Evolutionary conservation across 2,113 vertebrate species (phyloP), one percentile per base, ranked within the genome.

Genomic region (Hemibagrus wyckioides): DNA sequence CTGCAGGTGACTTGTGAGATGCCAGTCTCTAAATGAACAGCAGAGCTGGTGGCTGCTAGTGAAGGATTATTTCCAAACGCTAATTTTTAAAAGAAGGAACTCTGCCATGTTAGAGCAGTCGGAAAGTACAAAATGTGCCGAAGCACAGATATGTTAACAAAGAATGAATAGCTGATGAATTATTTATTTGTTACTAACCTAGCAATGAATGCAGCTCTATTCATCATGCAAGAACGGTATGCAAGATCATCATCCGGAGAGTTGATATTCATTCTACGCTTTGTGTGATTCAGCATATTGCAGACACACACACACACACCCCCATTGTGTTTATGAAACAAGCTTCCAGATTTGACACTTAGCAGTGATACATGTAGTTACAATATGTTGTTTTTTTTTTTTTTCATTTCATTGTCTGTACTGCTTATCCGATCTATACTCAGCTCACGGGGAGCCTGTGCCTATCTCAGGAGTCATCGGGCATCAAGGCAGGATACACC

Each of bases 1-100:
- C 71, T 89, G 33, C 48, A 83, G 71, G 71, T 59, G 71, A 80
- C 76, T 73, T 48, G 28, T 80, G 57, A 54, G 41, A 69, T 30
- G 25, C 14, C 52, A 56, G 52, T 73, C 63, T 73, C 14, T 65
- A 57, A 82, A 71, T 57, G 30, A 71, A 39, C 19, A 44, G 52
- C 52, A 44, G 65, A 82, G 79, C 85, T 25, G 7, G 13, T 59
- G 65, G 85, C 79, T 57, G 65, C 54, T 21, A 33, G 33, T 54
- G 30, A 52, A n/a, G 65, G 30, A 82, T 81, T 82, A 56, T 36
- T 73, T 33, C 44, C 79, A 71, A 82, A n/a, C 39, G 67, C 57
- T 52, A 23, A 50, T 36, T 54, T 39, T 56, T 9, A 48, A 76
- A 59, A 33, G 36, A 77, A 83, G 41, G 33, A 69, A 79, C 79